Evolutionary conservation across 2,888 invertebrate species (phyloP).

Genomic region (Chloromyia formosa): DNA sequence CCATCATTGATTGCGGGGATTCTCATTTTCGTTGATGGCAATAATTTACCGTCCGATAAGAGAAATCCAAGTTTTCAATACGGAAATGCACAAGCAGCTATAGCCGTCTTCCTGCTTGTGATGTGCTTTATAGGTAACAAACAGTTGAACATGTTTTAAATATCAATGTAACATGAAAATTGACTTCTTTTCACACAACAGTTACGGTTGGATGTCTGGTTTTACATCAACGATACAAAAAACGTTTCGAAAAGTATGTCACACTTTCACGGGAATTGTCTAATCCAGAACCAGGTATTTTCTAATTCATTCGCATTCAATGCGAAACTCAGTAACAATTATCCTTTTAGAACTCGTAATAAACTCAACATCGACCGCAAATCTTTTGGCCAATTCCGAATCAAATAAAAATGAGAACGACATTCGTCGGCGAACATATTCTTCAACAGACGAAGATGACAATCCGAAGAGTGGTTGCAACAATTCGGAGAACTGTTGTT

Average conservation of each 20-base stretch:
- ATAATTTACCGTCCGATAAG: conserved; percentile 67
- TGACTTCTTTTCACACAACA: conserved; percentile 57
- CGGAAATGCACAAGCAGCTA: conserved; percentile 79
- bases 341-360: background rate
- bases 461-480: conserved; percentile 56
- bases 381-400: conserved; percentile 56
- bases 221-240: conserved; percentile 81
- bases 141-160: background rate
- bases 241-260: conserved; percentile 74
- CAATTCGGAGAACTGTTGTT: conserved; percentile 58
- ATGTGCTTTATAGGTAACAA: conserved; percentile 80
- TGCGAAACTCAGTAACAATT: conserved; percentile 59
- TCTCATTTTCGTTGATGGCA: conserved; percentile 69
- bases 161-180: background rate
- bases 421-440: conserved; percentile 55
- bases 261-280: conserved; percentile 70
- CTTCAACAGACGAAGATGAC: conserved; percentile 60
- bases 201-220: conserved; percentile 85
- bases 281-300: conserved; percentile 62
- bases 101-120: conserved; percentile 78
- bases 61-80: conserved; percentile 81
- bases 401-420: conserved; percentile 46
- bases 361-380: conserved; percentile 59
- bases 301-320: background rate
- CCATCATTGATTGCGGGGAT: conserved; percentile 75